A percentile compares a stretch with the other conserved stretches of the same genome.
phyloP scores from a whole-genome alignment of 2,797 vertebrate species.

The Allobates femoralis region DNA sequence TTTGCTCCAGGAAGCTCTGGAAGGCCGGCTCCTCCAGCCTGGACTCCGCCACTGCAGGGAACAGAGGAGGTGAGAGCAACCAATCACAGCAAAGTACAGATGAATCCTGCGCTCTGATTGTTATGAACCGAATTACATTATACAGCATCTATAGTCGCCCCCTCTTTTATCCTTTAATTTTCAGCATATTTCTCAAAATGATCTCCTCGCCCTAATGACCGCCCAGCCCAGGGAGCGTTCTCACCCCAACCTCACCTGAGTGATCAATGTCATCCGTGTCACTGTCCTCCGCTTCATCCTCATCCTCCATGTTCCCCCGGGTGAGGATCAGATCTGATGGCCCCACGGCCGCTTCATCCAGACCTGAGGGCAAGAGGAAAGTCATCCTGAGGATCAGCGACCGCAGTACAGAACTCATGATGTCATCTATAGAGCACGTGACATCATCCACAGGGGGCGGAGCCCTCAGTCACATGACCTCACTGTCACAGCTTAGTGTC shows the following conservation, averaged over 20 bases:
- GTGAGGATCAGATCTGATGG: constrained; percentile 92
- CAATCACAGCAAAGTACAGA: neutral
- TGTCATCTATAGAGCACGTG: too few species aligned
- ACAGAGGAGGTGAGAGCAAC: neutral
- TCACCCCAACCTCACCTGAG: constrained; percentile 84
- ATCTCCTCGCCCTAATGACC: too few species aligned
- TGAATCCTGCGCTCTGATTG: too few species aligned
- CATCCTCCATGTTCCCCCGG: constrained; percentile 82
- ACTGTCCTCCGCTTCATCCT: constrained; percentile 80
- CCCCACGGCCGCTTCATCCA: constrained; percentile 69
- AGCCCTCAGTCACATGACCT: neutral
- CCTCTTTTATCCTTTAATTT: too few species aligned
- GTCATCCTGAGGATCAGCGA: neutral
- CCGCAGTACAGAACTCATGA: too few species aligned
- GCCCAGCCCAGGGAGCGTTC: too few species aligned
- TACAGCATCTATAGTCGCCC: too few species aligned
- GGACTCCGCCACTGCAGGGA: constrained; percentile 82
- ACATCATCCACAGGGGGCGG: too few species aligned
- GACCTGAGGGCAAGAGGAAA: constrained; percentile 60
- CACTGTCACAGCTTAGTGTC: too few species aligned
- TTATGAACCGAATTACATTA: too few species aligned
- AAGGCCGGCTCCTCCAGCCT: constrained; percentile 88
- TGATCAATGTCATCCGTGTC: constrained; percentile 92
- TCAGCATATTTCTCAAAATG: too few species aligned
- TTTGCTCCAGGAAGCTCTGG: constrained; percentile 86